phyloP scores from a whole-genome alignment of 2,113 vertebrate genomes.

The Pungitius pungitius region DNA sequence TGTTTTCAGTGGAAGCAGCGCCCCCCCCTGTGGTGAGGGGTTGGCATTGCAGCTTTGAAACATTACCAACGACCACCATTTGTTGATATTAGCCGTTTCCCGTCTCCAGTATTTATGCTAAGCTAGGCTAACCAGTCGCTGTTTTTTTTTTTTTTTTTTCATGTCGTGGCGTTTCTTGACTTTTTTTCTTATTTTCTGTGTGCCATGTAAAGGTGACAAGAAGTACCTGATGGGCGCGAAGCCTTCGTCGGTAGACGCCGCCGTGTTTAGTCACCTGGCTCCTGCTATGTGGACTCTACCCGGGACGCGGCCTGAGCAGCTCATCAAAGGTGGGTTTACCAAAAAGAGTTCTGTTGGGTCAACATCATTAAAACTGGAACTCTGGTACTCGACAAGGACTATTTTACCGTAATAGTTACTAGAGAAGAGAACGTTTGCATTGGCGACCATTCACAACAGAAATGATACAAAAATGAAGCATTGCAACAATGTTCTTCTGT shows the following conservation, averaged over 20 bases:
- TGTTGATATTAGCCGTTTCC: too few species aligned
- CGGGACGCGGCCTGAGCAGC: conserved; percentile 91
- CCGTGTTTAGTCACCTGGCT: conserved; percentile 94
- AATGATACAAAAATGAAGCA: background rate
- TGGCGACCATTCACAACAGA: background rate
- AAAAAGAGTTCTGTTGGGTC: background rate
- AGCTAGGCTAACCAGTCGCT: background rate
- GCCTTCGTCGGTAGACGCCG: conserved; percentile 91
- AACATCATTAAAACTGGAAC: background rate
- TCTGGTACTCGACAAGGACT: background rate
- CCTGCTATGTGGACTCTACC: conserved; percentile 98
- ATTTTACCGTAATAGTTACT: too few species aligned
- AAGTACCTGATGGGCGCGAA: conserved; percentile 96
- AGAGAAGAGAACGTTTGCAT: background rate
- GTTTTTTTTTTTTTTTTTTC: background rate
- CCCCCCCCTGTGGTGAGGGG: conserved; percentile 42
- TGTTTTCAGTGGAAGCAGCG: conserved; percentile 14
- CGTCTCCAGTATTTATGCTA: too few species aligned
- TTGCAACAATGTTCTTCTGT: background rate
- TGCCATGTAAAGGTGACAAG: conserved; percentile 87
- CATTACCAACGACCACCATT: too few species aligned
- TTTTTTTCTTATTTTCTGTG: conserved; percentile 7
- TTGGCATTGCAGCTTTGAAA: background rate
- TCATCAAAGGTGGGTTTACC: conserved; percentile 90
- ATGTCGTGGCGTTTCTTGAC: too few species aligned